Evolutionary conservation across 2,797 vertebrate species (phyloP).

Genomic region (Crypturellus tataupa): DNA sequence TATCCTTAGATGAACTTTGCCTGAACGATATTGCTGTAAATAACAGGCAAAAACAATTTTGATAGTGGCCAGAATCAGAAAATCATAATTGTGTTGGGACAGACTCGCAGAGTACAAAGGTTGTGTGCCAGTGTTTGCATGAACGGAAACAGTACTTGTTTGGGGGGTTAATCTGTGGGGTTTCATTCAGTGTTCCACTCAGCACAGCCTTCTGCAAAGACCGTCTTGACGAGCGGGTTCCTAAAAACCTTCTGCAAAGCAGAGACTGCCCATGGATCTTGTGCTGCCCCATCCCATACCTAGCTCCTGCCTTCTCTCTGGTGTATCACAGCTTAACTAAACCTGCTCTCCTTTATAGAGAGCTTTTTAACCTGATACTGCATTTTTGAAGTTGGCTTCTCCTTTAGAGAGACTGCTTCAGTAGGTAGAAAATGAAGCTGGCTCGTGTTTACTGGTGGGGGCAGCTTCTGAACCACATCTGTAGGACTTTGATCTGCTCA

Average conservation of each 20-base stretch:
- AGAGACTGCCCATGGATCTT: slow-evolving; percentile 55
- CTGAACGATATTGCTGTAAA: not conserved
- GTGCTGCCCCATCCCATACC: slow-evolving; percentile 57
- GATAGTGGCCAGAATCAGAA: slow-evolving; percentile 32
- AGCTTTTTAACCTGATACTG: slow-evolving; percentile 7
- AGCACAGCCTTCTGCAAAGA: slow-evolving; percentile 61
- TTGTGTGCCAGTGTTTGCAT: slow-evolving; percentile 37
- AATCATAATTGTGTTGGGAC: slow-evolving; percentile 25
- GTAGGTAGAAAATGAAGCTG: not conserved
- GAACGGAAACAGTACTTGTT: slow-evolving; percentile 65
- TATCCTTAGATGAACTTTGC: slow-evolving; percentile 29
- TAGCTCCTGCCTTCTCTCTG: slow-evolving; percentile 50
- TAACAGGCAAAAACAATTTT: slow-evolving; percentile 44
- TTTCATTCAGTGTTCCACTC: slow-evolving; percentile 10
- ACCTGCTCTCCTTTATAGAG: not conserved
- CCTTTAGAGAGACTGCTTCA: not conserved
- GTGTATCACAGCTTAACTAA: not conserved
- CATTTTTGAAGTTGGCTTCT: not conserved
- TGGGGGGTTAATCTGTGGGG: slow-evolving; percentile 50
- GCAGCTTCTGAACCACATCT: slow-evolving; percentile 21
- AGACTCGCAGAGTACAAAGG: not conserved
- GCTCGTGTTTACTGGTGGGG: not conserved
- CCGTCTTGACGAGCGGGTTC: slow-evolving; percentile 61
- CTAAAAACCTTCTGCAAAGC: slow-evolving; percentile 63
- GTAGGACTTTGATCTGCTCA: slow-evolving; percentile 27